A percentile compares a stretch with the other conserved stretches of the same genome.
Evolutionary conservation across 30 jellyfish, hydroid and myxozoan genomes (phyloP).

Genomic region (Aurelia sp.): DNA sequence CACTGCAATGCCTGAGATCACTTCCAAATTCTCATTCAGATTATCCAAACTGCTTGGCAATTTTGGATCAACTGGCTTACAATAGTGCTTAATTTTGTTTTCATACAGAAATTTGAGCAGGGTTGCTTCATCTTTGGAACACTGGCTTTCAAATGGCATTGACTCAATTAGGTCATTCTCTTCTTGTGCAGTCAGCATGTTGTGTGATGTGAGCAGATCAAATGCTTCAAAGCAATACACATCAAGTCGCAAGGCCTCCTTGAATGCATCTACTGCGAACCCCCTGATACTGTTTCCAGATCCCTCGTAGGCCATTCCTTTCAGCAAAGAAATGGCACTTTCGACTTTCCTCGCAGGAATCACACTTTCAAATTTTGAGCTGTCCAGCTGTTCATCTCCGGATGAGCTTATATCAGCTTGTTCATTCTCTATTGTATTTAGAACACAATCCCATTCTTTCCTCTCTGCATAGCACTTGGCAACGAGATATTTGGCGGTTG

Average conservation of each 20-base stretch:
- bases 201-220: conserved; percentile 79
- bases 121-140: conserved; percentile 75
- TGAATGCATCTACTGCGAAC: conserved; percentile 85
- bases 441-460: conserved; percentile 87
- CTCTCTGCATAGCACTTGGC: conserved; percentile 84
- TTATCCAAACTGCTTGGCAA: conserved; percentile 54
- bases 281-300: conserved; percentile 64
- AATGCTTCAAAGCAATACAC: conserved; percentile 95
- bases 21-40: conserved; percentile 75
- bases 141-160: conserved; percentile 76
- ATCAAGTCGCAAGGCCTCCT: conserved; percentile 87
- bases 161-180: conserved; percentile 79
- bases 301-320: conserved; percentile 88
- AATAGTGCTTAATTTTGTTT: conserved; percentile 62
- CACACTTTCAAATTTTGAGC: conserved; percentile 29
- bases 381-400: conserved; percentile 33
- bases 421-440: conserved; percentile 74
- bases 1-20: conserved; percentile 71
- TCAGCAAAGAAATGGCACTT: conserved; percentile 76
- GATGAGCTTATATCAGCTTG: conserved; percentile 35
- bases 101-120: conserved; percentile 67
- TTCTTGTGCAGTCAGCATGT: conserved; percentile 78
- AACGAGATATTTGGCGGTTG: conserved; percentile 75
- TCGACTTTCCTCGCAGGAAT: conserved; percentile 72
- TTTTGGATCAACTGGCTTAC: conserved; percentile 75